A percentile compares a stretch with the other conserved stretches of the same genome.
phyloP scores from a whole-genome alignment of 2,888 invertebrate species.

The Microplitis manilae region DNA sequence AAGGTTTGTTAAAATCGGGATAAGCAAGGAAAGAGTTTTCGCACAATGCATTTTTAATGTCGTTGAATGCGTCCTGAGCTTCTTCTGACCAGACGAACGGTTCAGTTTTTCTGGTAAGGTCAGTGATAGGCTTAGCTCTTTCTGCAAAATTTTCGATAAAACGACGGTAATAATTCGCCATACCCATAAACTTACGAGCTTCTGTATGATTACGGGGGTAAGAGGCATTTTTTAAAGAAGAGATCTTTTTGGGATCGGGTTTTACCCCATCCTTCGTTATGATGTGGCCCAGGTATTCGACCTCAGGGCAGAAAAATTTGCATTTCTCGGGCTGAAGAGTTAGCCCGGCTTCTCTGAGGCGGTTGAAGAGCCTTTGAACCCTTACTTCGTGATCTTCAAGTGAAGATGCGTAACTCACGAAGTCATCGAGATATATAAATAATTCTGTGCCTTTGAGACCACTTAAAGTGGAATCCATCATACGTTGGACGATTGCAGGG shows the following conservation, averaged over 20 bases:
- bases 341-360: background rate
- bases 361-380: background rate
- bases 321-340: background rate
- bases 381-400: background rate
- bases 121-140: too few relatives aligned
- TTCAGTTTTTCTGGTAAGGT: too few relatives aligned
- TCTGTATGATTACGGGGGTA: background rate
- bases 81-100: too few relatives aligned
- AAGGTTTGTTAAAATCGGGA: too few relatives aligned
- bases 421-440: background rate
- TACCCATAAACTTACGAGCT: background rate
- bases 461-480: background rate
- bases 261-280: background rate
- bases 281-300: background rate
- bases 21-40: too few relatives aligned
- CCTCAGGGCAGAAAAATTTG: background rate
- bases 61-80: too few relatives aligned
- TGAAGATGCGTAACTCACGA: background rate
- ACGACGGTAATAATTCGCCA: background rate
- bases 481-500: background rate
- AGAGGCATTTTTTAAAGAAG: background rate
- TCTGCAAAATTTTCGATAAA: too few relatives aligned
- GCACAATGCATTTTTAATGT: too few relatives aligned
- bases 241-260: slow-evolving; percentile 5
- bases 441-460: background rate